These are phyloP conservation scores for Amyelois transitella DNA, from an alignment of 1,140 invertebrate genomes.

Conservation along the genomic window DNA sequence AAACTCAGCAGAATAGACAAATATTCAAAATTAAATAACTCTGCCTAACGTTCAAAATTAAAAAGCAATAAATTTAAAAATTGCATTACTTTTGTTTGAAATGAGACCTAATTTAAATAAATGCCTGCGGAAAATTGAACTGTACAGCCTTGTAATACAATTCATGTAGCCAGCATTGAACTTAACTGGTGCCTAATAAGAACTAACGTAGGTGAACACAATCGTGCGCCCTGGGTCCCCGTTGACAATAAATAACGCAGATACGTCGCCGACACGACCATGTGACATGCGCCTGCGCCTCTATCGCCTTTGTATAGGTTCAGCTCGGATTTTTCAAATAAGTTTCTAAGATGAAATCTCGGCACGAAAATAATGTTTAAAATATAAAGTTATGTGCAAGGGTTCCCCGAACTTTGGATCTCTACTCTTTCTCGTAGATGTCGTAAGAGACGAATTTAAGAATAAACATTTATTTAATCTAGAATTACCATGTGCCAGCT, in stretches of 20 bases:
- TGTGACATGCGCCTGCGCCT: conserved; percentile 46
- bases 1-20: too few species aligned
- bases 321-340: not conserved
- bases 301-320: conserved; percentile 5
- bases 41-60: too few species aligned
- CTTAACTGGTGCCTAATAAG: conserved; percentile 3
- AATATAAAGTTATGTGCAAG: not conserved
- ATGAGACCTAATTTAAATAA: too few species aligned
- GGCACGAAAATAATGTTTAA: not conserved
- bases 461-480: too few species aligned
- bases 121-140: not conserved
- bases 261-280: conserved; percentile 56
- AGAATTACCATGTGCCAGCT: too few species aligned
- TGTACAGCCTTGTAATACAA: not conserved
- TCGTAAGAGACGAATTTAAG: too few species aligned
- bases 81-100: too few species aligned
- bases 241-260: conserved; percentile 64
- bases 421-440: too few species aligned
- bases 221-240: conserved; percentile 33
- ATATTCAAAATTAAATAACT: too few species aligned
- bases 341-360: not conserved
- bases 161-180: not conserved
- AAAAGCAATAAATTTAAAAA: too few species aligned
- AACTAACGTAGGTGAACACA: conserved; percentile 21
- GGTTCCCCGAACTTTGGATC: too few species aligned